A percentile compares a stretch with the other conserved stretches of the same genome.
phyloP scores from a whole-genome alignment of 2,888 invertebrate species.

The Athalia rosae region DNA sequence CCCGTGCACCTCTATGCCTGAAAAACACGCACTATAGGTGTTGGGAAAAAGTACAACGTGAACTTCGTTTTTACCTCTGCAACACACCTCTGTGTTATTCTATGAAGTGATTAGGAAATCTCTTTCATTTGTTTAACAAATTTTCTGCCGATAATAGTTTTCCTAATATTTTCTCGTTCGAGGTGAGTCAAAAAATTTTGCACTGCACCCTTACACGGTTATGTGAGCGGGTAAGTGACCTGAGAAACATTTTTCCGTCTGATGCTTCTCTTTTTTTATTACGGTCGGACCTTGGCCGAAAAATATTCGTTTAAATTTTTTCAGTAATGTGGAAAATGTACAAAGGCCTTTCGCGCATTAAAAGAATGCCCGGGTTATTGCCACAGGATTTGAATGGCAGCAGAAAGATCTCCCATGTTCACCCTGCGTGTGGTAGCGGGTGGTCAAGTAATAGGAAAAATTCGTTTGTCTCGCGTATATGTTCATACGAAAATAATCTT shows the following conservation, averaged over 20 bases:
- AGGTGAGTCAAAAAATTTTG: conserved; percentile 30
- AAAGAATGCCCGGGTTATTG: conserved; percentile 41
- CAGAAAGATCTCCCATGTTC: conserved; percentile 24
- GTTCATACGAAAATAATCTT: conserved; percentile 1
- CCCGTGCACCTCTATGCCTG: conserved; percentile 50
- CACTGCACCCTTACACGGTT: not conserved
- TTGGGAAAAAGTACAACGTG: conserved; percentile 2
- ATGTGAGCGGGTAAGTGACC: conserved; percentile 14
- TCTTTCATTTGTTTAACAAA: not conserved
- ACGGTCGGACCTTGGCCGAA: conserved; percentile 28
- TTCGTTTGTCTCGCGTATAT: conserved; percentile 9
- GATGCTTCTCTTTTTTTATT: conserved; percentile 25
- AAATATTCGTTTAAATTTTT: conserved; percentile 37
- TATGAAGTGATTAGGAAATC: not conserved
- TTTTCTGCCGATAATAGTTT: not conserved
- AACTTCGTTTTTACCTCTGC: not conserved
- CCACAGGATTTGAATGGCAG: conserved; percentile 33
- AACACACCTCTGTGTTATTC: too few species aligned
- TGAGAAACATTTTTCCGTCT: conserved; percentile 15
- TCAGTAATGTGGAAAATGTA: conserved; percentile 33
- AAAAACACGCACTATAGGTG: conserved; percentile 54
- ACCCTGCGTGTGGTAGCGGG: not conserved
- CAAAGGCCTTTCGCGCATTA: conserved; percentile 29
- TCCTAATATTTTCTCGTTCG: conserved; percentile 4
- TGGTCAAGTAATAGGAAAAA: not conserved